phyloP scores from a whole-genome alignment of 2,888 invertebrate species.

The Neocrepidodera transversa region DNA sequence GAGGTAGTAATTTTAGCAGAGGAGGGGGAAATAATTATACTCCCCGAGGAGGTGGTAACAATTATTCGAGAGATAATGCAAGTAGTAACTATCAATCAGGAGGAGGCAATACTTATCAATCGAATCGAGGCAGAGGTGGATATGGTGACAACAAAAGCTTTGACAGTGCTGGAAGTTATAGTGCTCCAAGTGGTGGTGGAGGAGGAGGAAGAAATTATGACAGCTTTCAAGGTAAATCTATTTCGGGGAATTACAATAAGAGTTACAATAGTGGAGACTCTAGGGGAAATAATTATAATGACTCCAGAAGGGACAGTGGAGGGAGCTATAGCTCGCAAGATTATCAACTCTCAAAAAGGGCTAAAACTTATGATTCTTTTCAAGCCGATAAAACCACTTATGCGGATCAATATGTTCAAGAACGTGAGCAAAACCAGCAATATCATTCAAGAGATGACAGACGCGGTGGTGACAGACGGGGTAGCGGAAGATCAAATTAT shows the following conservation, averaged over 20 bases:
- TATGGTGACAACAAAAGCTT: conserved; percentile 33
- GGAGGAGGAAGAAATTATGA: conserved; percentile 29
- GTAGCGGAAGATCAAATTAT: conserved; percentile 36
- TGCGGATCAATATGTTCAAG: conserved; percentile 60
- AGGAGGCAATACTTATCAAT: conserved; percentile 31
- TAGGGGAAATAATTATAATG: conserved; percentile 59
- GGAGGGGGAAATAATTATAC: conserved; percentile 38
- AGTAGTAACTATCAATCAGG: neutral
- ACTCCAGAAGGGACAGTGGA: conserved; percentile 53
- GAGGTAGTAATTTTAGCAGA: conserved; percentile 41
- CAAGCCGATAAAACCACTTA: conserved; percentile 56
- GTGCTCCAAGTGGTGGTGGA: conserved; percentile 7
- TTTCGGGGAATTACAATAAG: conserved; percentile 42
- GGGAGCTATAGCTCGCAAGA: conserved; percentile 49
- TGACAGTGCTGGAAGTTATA: conserved; percentile 47
- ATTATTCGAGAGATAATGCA: conserved; percentile 20
- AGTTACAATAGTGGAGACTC: conserved; percentile 28
- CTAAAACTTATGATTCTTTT: conserved; percentile 59
- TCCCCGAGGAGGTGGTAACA: conserved; percentile 23
- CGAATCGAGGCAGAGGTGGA: conserved; percentile 18
- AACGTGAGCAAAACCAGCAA: conserved; percentile 58
- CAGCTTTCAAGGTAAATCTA: conserved; percentile 38
- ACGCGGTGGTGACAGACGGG: conserved; percentile 49
- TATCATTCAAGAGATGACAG: conserved; percentile 51
- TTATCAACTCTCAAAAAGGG: conserved; percentile 55